Evolutionary conservation across 1,140 invertebrate genomes (phyloP).

Genomic region (Sinonovacula constricta): DNA sequence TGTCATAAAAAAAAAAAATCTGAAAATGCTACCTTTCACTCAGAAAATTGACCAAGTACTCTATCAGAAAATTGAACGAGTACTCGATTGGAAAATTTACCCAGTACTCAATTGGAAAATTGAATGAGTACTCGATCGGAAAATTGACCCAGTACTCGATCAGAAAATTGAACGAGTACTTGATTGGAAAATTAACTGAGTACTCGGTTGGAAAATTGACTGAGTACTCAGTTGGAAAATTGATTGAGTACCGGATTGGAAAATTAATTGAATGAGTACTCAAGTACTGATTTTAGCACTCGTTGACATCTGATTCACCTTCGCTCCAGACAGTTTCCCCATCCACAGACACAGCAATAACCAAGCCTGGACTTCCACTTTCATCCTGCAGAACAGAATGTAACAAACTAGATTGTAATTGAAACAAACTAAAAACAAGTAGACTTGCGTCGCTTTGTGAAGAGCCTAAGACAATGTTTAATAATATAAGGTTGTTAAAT

Average conservation of each 20-base stretch:
- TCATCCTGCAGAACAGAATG: conserved; percentile 69
- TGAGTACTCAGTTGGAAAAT: not conserved
- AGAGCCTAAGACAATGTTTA: not conserved
- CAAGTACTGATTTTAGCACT: too few relatives aligned
- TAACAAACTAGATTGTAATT: not conserved
- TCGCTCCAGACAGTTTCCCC: conserved; percentile 80
- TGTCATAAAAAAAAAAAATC: conserved; percentile 1
- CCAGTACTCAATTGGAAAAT: too few relatives aligned
- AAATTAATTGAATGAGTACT: not conserved
- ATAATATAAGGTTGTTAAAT: not conserved
- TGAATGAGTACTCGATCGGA: too few relatives aligned
- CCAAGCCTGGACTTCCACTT: conserved; percentile 80
- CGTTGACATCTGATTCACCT: conserved; percentile 72
- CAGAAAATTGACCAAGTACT: too few relatives aligned
- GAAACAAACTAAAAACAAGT: too few relatives aligned
- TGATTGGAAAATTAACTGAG: not conserved
- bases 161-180: not conserved
- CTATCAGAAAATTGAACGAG: too few relatives aligned
- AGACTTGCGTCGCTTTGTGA: not conserved
- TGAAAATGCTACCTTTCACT: too few relatives aligned
- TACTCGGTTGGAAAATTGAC: not conserved
- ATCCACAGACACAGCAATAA: conserved; percentile 81
- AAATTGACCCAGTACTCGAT: not conserved
- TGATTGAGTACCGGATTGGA: too few relatives aligned
- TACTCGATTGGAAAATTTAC: too few relatives aligned